These are phyloP conservation scores for Rhinoderma darwinii DNA, from an alignment of 2,113 vertebrate genomes.

Conservation along the genomic window DNA sequence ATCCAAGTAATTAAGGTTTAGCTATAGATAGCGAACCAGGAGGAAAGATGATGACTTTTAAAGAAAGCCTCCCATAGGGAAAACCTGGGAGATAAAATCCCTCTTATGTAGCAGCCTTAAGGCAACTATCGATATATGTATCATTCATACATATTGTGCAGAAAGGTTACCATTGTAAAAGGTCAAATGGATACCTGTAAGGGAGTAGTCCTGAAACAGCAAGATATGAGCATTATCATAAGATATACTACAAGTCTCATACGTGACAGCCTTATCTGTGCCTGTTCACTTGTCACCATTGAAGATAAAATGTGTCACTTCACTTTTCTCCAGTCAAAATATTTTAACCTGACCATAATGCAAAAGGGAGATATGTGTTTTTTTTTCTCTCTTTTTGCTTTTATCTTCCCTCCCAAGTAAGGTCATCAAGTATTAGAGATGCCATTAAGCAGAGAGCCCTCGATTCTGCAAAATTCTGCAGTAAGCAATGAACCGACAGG, in stretches of 20 bases:
- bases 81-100: slow-evolving; percentile 29
- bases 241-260: not conserved
- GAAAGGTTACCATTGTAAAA: slow-evolving; percentile 20
- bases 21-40: not conserved
- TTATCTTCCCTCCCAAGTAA: slow-evolving; percentile 12
- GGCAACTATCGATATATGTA: slow-evolving; percentile 40
- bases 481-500: slow-evolving; percentile 50
- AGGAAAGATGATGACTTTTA: slow-evolving; percentile 3
- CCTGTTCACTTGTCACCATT: slow-evolving; percentile 21
- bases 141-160: slow-evolving; percentile 30
- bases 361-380: not conserved
- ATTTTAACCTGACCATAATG: slow-evolving; percentile 45
- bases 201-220: slow-evolving; percentile 19
- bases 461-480: slow-evolving; percentile 43
- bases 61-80: slow-evolving; percentile 12
- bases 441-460: slow-evolving; percentile 49
- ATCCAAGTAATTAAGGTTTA: not conserved
- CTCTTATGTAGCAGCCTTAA: slow-evolving; percentile 15
- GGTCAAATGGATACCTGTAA: slow-evolving; percentile 38
- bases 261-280: slow-evolving; percentile 50
- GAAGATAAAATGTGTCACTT: slow-evolving; percentile 51
- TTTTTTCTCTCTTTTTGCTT: slow-evolving; percentile 22
- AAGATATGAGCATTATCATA: slow-evolving; percentile 21
- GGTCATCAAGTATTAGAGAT: slow-evolving; percentile 49
- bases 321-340: slow-evolving; percentile 35